phyloP scores from a whole-genome alignment of 2,113 vertebrate species.

The Hypomesus transpacificus region DNA sequence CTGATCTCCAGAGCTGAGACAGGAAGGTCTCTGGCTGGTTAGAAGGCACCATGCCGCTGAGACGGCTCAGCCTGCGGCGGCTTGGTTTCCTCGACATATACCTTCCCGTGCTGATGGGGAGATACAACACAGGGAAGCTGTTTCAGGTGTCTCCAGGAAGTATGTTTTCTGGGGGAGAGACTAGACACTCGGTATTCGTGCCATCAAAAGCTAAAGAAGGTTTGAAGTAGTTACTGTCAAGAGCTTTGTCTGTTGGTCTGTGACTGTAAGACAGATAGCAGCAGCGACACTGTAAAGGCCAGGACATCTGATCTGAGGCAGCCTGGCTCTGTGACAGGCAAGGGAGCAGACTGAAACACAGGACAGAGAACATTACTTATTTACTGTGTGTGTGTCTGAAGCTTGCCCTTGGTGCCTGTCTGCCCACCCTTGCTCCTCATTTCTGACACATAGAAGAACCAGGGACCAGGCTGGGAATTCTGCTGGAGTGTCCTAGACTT shows the following conservation, averaged over 20 bases:
- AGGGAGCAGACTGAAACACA: not conserved
- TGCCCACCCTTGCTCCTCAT: slow-evolving; percentile 5
- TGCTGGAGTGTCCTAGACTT: slow-evolving; percentile 20
- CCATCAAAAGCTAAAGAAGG: not conserved
- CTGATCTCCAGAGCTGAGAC: not conserved
- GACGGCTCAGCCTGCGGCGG: not conserved
- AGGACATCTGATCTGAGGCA: slow-evolving; percentile 48
- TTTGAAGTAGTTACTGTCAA: no score
- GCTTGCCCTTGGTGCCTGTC: slow-evolving; percentile 17
- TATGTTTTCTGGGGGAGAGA: not conserved
- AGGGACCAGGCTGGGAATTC: not conserved
- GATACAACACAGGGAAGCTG: not conserved
- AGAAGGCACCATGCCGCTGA: not conserved
- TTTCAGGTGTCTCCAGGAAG: not conserved
- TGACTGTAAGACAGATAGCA: slow-evolving; percentile 11
- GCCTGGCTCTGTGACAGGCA: slow-evolving; percentile 48
- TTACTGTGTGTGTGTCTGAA: slow-evolving; percentile 46
- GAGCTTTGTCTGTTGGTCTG: not conserved
- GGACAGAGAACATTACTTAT: slow-evolving; percentile 62
- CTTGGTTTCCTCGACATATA: slow-evolving; percentile 1
- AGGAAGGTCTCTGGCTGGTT: not conserved
- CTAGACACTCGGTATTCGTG: not conserved
- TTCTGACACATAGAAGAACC: slow-evolving; percentile 25
- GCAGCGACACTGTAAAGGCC: slow-evolving; percentile 51
- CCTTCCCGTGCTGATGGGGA: not conserved